phyloP scores from a whole-genome alignment of 2,797 vertebrate species.

The Aselliscus stoliczkanus region DNA sequence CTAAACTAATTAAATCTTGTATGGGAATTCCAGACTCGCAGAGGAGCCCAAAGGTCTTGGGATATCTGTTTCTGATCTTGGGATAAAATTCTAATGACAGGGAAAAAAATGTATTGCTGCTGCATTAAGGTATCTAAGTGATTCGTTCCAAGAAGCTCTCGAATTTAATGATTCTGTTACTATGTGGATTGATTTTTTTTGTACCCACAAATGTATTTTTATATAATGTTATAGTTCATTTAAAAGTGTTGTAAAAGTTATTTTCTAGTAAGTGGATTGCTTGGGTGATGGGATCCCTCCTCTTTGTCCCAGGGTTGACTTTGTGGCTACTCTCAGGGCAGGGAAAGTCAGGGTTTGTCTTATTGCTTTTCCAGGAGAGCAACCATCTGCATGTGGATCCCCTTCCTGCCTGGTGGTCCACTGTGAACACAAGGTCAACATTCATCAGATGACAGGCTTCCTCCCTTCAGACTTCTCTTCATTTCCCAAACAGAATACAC shows the following conservation, averaged over 20 bases:
- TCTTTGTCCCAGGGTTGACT: neutral
- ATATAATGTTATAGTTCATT: neutral
- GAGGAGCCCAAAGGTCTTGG: neutral
- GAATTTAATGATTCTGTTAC: neutral
- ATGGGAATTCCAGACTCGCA: neutral
- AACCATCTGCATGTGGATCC: neutral
- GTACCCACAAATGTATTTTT: neutral
- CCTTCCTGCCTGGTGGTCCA: neutral
- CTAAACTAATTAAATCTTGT: neutral
- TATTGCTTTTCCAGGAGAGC: neutral
- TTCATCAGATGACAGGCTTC: neutral
- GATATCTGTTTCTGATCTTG: neutral
- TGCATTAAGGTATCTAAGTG: neutral
- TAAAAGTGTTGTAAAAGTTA: neutral
- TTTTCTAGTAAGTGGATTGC: neutral
- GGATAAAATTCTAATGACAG: neutral
- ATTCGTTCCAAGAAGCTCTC: neutral
- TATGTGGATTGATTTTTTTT: neutral
- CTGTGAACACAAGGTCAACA: neutral
- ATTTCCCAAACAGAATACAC: neutral
- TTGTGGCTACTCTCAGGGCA: neutral
- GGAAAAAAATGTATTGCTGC: neutral
- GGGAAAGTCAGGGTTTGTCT: neutral
- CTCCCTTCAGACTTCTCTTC: neutral
- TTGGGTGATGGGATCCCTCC: neutral